These are phyloP conservation scores for Micrastur ruficollis DNA, from an alignment of 2,797 vertebrate genomes.

Conservation along the genomic window DNA sequence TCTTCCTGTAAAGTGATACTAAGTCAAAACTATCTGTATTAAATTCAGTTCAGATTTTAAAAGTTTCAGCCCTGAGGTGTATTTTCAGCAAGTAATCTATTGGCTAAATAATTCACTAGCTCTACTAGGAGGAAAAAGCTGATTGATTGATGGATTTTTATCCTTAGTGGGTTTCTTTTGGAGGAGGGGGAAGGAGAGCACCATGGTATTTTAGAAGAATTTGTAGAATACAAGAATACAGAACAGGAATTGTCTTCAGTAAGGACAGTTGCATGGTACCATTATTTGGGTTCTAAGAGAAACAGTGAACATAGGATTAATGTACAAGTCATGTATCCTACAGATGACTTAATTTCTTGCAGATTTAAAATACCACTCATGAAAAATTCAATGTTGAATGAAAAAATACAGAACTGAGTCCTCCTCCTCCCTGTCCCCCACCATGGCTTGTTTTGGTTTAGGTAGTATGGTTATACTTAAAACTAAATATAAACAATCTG, in stretches of 20 bases:
- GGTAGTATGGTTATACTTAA: background rate
- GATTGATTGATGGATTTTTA: background rate
- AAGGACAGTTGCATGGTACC: background rate
- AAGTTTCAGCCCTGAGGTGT: background rate
- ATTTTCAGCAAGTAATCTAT: background rate
- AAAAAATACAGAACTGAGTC: background rate
- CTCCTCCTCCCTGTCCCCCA: background rate
- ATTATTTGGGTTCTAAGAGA: background rate
- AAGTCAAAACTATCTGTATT: background rate
- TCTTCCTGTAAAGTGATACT: background rate
- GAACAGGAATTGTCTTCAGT: background rate
- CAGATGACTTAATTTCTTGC: background rate
- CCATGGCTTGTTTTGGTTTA: background rate
- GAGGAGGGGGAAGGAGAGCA: background rate
- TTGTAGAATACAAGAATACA: background rate
- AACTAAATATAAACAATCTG: background rate
- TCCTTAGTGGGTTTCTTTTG: background rate
- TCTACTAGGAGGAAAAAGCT: background rate
- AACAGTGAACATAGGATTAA: background rate
- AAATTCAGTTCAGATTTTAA: background rate
- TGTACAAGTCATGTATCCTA: background rate
- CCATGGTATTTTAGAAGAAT: background rate
- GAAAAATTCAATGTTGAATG: background rate
- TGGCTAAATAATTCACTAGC: background rate
- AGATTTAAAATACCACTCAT: background rate